Evolutionary conservation across 2,113 vertebrate species (phyloP).

Genomic region (Microtus montanus): DNA sequence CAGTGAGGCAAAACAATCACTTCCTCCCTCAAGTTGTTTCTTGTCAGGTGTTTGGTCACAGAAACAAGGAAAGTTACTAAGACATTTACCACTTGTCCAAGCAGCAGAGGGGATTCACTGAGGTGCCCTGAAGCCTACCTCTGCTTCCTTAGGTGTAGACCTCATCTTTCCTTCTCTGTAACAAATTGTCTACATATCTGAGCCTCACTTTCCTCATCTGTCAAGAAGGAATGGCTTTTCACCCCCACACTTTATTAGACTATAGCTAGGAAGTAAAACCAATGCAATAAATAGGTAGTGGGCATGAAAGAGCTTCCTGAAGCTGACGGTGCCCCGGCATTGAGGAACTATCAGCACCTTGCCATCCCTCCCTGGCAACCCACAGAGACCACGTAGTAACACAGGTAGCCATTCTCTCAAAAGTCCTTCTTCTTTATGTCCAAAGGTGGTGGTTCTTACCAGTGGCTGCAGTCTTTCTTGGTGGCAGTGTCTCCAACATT

Average conservation of each 20-base stretch:
- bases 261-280: background rate
- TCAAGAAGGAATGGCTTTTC: background rate
- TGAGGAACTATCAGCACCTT: too few relatives aligned
- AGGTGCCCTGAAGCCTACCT: background rate
- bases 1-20: background rate
- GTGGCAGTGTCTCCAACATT: conserved; percentile 80
- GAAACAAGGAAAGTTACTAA: background rate
- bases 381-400: background rate
- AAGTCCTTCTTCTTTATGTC: background rate
- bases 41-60: too few relatives aligned
- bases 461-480: conserved; percentile 87
- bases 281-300: too few relatives aligned
- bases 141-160: background rate
- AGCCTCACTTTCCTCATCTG: background rate
- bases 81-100: too few relatives aligned
- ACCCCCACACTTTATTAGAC: background rate
- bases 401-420: background rate
- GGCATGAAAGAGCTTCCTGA: background rate
- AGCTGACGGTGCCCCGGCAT: too few relatives aligned
- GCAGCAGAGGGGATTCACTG: background rate
- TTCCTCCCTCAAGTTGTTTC: background rate
- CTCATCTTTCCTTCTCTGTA: background rate
- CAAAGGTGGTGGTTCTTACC: conserved; percentile 82
- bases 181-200: background rate
- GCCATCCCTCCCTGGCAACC: accelerated